Conservation (phyloP, 2,888 invertebrate species). For the Physocephala rufipes region DNA sequence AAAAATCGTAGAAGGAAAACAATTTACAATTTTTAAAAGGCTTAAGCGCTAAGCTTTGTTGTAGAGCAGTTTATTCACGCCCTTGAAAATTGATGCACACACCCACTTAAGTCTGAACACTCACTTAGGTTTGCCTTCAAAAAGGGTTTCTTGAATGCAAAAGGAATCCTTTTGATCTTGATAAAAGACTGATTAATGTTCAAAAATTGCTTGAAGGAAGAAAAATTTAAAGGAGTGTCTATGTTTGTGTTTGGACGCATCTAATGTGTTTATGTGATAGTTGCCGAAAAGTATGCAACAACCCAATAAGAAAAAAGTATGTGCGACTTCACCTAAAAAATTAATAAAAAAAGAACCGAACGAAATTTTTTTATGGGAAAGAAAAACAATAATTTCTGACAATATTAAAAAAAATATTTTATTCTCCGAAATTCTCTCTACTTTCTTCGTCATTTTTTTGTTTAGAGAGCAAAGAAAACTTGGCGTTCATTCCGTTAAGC, state of each 20-base stretch:
- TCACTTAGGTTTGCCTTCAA: not conserved
- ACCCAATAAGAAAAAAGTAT: too few relatives aligned
- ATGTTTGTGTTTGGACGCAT: not conserved
- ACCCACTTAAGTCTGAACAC: slow-evolving; percentile 1
- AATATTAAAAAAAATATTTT: too few relatives aligned
- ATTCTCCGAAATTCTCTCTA: too few relatives aligned
- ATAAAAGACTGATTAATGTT: not conserved
- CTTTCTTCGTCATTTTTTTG: too few relatives aligned
- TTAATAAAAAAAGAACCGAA: too few relatives aligned
- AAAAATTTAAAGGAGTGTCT: not conserved
- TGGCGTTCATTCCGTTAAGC: not conserved
- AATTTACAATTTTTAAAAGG: not conserved
- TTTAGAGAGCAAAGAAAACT: too few relatives aligned
- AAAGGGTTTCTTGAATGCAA: not conserved
- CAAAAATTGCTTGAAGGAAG: too few relatives aligned
- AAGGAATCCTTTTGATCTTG: slow-evolving; percentile 10
- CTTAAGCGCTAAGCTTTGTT: not conserved
- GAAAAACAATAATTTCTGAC: too few relatives aligned
- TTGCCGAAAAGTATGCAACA: not conserved
- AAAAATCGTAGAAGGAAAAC: too few relatives aligned
- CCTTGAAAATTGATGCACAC: not conserved
- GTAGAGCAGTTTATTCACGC: slow-evolving; percentile 9
- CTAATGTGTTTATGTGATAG: not conserved
- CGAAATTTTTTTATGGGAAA: too few relatives aligned
- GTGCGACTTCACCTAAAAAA: too few relatives aligned